Evolutionary conservation across 2,113 vertebrate species (phyloP).

Genomic region (Rhynchomys soricoides): DNA sequence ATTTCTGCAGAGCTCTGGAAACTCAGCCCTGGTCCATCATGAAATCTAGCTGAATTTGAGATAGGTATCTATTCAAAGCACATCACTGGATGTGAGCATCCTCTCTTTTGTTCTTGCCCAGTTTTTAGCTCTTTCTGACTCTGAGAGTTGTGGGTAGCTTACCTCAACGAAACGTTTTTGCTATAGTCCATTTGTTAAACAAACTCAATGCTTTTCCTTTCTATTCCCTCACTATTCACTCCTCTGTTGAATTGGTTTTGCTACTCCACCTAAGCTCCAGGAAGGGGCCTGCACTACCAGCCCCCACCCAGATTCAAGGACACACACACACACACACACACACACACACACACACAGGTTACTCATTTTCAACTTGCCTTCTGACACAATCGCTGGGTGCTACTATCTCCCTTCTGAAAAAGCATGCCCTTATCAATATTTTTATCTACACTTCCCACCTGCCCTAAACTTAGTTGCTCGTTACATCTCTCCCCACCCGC

Average conservation of each 20-base stretch:
- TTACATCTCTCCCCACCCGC: too few species aligned
- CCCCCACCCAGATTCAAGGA: too few species aligned
- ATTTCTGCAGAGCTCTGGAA: not conserved
- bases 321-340: too few species aligned
- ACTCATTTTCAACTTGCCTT: too few species aligned
- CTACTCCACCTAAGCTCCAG: too few species aligned
- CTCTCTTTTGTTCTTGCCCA: not conserved
- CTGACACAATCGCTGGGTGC: too few species aligned
- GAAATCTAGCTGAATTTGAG: not conserved
- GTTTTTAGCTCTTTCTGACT: not conserved
- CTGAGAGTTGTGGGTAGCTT: not conserved
- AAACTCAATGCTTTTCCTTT: conserved; percentile 14
- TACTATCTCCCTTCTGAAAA: too few species aligned
- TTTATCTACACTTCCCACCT: too few species aligned
- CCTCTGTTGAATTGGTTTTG: not conserved
- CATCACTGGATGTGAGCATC: not conserved
- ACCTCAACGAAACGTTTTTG: not conserved
- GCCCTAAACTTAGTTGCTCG: too few species aligned
- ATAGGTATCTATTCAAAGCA: not conserved
- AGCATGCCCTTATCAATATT: too few species aligned
- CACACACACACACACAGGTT: too few species aligned
- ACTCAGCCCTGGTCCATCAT: not conserved
- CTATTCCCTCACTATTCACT: not conserved
- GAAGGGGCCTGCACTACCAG: too few species aligned
- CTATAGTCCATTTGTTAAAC: not conserved